These are phyloP conservation scores for Prosapia bicincta DNA, from an alignment of 2,888 invertebrate species.

Conservation along the genomic window DNA sequence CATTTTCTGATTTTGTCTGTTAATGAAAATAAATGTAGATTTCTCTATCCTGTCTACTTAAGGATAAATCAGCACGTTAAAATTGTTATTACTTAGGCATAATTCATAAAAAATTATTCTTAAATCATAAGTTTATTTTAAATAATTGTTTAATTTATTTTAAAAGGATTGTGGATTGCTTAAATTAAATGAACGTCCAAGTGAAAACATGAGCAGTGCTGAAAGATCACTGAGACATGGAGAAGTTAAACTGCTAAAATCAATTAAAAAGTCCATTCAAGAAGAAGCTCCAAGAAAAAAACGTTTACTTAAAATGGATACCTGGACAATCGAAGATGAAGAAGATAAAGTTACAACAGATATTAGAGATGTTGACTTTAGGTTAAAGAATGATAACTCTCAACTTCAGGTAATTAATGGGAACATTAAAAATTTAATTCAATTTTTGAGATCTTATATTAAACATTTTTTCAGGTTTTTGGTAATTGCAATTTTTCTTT, in stretches of 20 bases:
- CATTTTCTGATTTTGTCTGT: no score
- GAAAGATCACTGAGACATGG: constrained; percentile 83
- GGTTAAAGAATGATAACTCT: constrained; percentile 70
- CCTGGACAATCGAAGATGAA: constrained; percentile 59
- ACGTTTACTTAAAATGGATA: constrained; percentile 71
- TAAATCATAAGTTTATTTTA: no score
- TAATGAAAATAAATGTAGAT: no score
- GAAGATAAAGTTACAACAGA: constrained; percentile 52
- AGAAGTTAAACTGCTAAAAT: constrained; percentile 81
- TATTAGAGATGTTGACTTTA: constrained; percentile 83
- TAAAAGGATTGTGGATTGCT: constrained; percentile 60
- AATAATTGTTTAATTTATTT: no score
- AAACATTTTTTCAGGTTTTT: no score
- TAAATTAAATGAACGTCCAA: constrained; percentile 40
- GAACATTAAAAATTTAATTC: no score
- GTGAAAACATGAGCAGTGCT: constrained; percentile 51
- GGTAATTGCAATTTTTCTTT: no score
- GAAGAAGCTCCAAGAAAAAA: constrained; percentile 60
- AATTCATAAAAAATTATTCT: no score
- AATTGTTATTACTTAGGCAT: no score
- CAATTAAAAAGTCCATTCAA: constrained; percentile 71
- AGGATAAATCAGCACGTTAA: no score
- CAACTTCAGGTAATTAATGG: constrained; percentile 68
- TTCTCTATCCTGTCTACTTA: no score
- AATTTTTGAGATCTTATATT: no score